These are phyloP conservation scores for Aphis gossypii DNA, from an alignment of 1,140 invertebrate genomes.

Conservation along the genomic window DNA sequence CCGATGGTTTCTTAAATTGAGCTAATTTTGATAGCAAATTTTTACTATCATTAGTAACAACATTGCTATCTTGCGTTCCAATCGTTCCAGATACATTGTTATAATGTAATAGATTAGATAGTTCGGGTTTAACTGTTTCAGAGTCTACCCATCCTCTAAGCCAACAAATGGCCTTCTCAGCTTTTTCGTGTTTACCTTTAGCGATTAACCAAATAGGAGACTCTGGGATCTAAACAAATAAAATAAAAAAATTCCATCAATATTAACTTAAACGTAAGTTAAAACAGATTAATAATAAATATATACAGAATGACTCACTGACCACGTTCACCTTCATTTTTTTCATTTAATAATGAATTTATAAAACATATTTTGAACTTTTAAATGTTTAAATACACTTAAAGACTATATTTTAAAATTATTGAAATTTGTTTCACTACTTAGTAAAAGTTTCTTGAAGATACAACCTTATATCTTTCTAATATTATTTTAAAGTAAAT, in stretches of 20 bases:
- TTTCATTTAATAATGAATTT: too few relatives aligned
- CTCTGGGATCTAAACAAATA: slow-evolving; percentile 68
- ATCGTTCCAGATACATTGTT: slow-evolving; percentile 56
- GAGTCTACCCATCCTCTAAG: slow-evolving; percentile 67
- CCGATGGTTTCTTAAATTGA: slow-evolving; percentile 14
- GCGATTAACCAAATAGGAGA: slow-evolving; percentile 72
- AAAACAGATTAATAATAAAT: not conserved
- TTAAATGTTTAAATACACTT: too few relatives aligned
- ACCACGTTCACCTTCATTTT: too few relatives aligned
- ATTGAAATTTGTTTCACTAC: too few relatives aligned
- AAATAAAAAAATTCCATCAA: not conserved
- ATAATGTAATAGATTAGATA: slow-evolving; percentile 64
- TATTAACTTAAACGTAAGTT: not conserved
- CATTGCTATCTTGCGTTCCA: not conserved
- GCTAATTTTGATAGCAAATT: not conserved
- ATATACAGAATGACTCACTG: too few relatives aligned
- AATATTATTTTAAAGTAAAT: too few relatives aligned
- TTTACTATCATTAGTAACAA: not conserved
- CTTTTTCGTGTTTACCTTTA: slow-evolving; percentile 66
- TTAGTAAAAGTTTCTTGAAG: too few relatives aligned
- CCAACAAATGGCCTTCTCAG: slow-evolving; percentile 66
- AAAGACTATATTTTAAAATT: too few relatives aligned
- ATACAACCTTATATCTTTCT: too few relatives aligned
- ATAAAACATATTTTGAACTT: too few relatives aligned
- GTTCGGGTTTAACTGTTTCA: slow-evolving; percentile 66